phyloP scores from a whole-genome alignment of 2,797 vertebrate genomes.

The Erithacus rubecula region DNA sequence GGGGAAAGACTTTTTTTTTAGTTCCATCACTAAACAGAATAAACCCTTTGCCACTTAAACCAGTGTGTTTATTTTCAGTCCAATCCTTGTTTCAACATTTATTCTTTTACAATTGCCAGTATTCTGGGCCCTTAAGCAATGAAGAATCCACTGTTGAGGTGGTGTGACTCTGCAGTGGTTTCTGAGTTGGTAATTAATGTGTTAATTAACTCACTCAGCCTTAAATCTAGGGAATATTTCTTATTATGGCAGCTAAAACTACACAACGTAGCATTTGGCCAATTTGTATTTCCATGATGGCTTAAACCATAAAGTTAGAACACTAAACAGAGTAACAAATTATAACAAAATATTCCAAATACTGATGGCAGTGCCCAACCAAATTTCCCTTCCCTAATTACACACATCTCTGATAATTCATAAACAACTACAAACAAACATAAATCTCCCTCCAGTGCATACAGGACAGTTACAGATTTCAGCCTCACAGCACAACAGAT shows the following conservation, averaged over 20 bases:
- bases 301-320: not conserved
- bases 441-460: not conserved
- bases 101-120: not conserved
- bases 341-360: not conserved
- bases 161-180: not conserved
- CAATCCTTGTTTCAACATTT: not conserved
- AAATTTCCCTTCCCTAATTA: not conserved
- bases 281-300: not conserved
- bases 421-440: not conserved
- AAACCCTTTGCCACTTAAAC: not conserved
- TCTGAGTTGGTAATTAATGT: not conserved
- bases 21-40: not conserved
- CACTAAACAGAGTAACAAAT: not conserved
- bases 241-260: not conserved
- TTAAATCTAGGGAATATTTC: not conserved
- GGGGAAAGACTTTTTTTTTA: not conserved
- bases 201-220: not conserved
- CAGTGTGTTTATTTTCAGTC: not conserved
- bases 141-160: not conserved
- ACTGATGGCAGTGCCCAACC: not conserved
- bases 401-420: not conserved
- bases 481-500: not conserved
- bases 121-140: not conserved
- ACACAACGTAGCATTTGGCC: not conserved
- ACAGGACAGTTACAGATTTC: not conserved